A percentile compares a stretch with the other conserved stretches of the same genome.
Evolutionary conservation across 2,113 vertebrate genomes (phyloP).

Genomic region (Leptobrachium leishanense): DNA sequence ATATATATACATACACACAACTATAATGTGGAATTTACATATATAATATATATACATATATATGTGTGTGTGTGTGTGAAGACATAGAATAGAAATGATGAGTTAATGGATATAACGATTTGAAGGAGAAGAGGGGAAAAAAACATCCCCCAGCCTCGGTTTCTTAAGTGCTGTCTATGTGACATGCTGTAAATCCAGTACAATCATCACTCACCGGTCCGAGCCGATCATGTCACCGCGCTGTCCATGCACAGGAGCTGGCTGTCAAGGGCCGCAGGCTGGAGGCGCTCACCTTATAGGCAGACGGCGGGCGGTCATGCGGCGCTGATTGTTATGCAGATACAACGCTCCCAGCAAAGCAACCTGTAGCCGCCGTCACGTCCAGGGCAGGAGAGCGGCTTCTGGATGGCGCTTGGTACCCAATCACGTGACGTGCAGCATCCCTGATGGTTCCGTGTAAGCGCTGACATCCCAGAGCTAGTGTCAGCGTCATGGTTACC

Average conservation of each 20-base stretch:
- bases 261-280: not conserved
- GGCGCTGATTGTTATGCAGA: slow-evolving; percentile 24
- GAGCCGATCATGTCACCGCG: slow-evolving; percentile 22
- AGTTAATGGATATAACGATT: too few species aligned
- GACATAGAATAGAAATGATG: too few species aligned
- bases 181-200: too few species aligned
- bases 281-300: slow-evolving; percentile 13
- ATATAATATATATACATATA: too few species aligned
- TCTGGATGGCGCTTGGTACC: slow-evolving; percentile 35
- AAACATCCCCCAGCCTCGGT: too few species aligned
- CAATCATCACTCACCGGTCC: slow-evolving; percentile 19
- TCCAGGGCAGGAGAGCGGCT: slow-evolving; percentile 26
- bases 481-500: too few species aligned
- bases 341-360: not conserved
- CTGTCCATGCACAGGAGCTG: slow-evolving; percentile 20
- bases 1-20: too few species aligned
- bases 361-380: slow-evolving; percentile 17
- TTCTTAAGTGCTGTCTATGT: too few species aligned
- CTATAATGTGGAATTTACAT: too few species aligned
- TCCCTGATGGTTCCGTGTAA: not conserved
- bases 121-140: too few species aligned
- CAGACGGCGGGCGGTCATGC: not conserved
- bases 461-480: too few species aligned
- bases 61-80: too few species aligned
- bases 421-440: slow-evolving; percentile 17